Percentiles rank a stretch among this genome's conserved stretches.
Conservation (phyloP, 2,888 invertebrate species). For the Tiliacea citrago region DNA sequence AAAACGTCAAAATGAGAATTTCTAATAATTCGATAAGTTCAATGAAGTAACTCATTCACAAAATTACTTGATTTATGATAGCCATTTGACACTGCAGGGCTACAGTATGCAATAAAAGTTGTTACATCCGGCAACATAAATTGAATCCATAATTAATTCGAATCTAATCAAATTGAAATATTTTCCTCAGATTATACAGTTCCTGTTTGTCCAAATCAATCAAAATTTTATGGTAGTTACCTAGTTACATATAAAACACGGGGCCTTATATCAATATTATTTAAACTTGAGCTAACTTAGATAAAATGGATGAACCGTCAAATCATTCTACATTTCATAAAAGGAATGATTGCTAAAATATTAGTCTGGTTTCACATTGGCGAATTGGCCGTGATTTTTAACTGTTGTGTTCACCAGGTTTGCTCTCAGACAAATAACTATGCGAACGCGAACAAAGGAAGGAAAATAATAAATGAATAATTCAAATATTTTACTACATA, state of each 20-base stretch:
- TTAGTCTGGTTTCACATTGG: slow-evolving; percentile 6
- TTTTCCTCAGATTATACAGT: slow-evolving; percentile 4
- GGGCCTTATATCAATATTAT: background rate
- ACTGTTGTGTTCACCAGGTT: background rate
- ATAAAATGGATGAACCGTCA: background rate
- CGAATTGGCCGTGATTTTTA: background rate
- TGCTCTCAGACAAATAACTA: background rate
- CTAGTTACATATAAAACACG: background rate
- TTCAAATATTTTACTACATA: background rate
- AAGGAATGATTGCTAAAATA: slow-evolving; percentile 9
- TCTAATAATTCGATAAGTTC: slow-evolving; percentile 25
- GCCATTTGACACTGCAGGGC: slow-evolving; percentile 15
- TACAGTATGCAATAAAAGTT: slow-evolving; percentile 6
- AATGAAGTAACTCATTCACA: slow-evolving; percentile 17
- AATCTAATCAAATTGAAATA: slow-evolving; percentile 4
- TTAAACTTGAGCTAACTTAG: background rate
- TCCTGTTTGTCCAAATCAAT: slow-evolving; percentile 5
- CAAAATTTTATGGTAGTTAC: background rate
- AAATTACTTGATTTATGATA: slow-evolving; percentile 26
- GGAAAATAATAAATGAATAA: background rate
- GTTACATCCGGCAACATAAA: slow-evolving; percentile 11
- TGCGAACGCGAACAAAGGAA: background rate
- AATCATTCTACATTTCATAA: slow-evolving; percentile 15
- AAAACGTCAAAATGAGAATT: slow-evolving; percentile 41
- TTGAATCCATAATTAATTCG: slow-evolving; percentile 5